These are phyloP conservation scores for Morpho helenor DNA, from an alignment of 2,888 invertebrate species.

Conservation along the genomic window DNA sequence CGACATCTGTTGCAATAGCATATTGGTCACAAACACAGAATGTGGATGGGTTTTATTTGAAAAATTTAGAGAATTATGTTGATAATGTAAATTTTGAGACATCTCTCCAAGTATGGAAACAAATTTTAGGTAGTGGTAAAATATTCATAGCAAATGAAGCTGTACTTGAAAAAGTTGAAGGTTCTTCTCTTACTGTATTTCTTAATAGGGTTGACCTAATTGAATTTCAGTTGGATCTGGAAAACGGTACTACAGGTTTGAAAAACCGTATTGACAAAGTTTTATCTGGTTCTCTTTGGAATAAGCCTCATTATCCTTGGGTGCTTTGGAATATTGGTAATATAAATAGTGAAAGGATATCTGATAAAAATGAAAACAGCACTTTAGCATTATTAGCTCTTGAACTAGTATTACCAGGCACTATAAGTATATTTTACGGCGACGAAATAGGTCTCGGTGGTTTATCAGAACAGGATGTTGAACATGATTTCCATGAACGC, in stretches of 20 bases:
- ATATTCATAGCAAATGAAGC: conserved; percentile 83
- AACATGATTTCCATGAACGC: conserved; percentile 78
- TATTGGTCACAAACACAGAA: conserved; percentile 80
- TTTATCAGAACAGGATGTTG: conserved; percentile 65
- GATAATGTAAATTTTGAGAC: conserved; percentile 79
- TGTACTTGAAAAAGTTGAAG: conserved; percentile 66
- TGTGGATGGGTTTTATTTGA: conserved; percentile 94
- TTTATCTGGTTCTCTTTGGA: conserved; percentile 79
- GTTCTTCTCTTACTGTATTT: conserved; percentile 77
- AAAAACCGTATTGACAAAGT: conserved; percentile 79
- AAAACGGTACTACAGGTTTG: conserved; percentile 76
- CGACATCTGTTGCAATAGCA: conserved; percentile 56
- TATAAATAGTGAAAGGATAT: conserved; percentile 80
- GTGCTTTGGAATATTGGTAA: conserved; percentile 89
- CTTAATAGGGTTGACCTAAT: conserved; percentile 84
- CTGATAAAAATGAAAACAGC: conserved; percentile 78
- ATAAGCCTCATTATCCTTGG: conserved; percentile 84
- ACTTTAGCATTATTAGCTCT: conserved; percentile 85
- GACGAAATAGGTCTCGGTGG: conserved; percentile 90
- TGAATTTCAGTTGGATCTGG: conserved; percentile 82
- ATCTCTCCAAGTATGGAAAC: conserved; percentile 84
- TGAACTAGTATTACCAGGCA: conserved; percentile 90
- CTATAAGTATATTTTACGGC: conserved; percentile 93
- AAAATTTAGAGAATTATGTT: conserved; percentile 84
- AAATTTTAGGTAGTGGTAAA: conserved; percentile 79